phyloP scores from a whole-genome alignment of 2,113 vertebrate species.

The Poeciliopsis occidentalis region DNA sequence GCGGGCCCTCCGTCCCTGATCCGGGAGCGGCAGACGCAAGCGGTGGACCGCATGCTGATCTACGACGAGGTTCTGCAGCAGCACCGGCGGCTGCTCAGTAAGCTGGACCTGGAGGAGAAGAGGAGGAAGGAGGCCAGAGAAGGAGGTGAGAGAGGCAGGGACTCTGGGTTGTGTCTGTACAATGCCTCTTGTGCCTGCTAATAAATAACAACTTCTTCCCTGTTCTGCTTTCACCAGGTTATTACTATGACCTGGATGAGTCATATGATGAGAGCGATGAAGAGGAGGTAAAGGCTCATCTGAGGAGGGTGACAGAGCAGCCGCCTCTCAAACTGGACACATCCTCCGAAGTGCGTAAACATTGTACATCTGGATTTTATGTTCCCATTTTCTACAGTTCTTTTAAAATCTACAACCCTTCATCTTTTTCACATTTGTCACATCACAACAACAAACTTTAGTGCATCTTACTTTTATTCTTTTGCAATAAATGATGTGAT shows the following conservation, averaged over 20 bases:
- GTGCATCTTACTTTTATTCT: neutral
- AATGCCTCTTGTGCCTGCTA: neutral
- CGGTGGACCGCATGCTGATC: slow-evolving; percentile 76
- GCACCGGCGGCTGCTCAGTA: slow-evolving; percentile 92
- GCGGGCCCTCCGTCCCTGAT: slow-evolving; percentile 45
- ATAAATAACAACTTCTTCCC: slow-evolving; percentile 15
- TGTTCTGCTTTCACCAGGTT: slow-evolving; percentile 78
- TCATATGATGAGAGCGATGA: slow-evolving; percentile 97
- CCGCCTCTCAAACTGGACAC: slow-evolving; percentile 93
- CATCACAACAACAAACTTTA: neutral
- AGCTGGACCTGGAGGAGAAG: slow-evolving; percentile 94
- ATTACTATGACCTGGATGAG: slow-evolving; percentile 94
- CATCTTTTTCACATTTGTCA: neutral
- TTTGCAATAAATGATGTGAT: neutral
- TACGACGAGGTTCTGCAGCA: slow-evolving; percentile 93
- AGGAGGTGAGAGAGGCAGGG: slow-evolving; percentile 82
- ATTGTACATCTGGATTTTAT: neutral
- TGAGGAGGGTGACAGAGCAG: slow-evolving; percentile 91
- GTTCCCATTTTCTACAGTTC: no score
- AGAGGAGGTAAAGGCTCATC: slow-evolving; percentile 94
- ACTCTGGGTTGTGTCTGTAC: slow-evolving; percentile 4
- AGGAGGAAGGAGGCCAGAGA: slow-evolving; percentile 90
- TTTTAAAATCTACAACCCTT: neutral
- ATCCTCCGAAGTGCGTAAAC: slow-evolving; percentile 86
- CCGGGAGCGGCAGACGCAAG: slow-evolving; percentile 72